Evolutionary conservation across 2,113 vertebrate genomes (phyloP).

Genomic region (Thomomys bottae): DNA sequence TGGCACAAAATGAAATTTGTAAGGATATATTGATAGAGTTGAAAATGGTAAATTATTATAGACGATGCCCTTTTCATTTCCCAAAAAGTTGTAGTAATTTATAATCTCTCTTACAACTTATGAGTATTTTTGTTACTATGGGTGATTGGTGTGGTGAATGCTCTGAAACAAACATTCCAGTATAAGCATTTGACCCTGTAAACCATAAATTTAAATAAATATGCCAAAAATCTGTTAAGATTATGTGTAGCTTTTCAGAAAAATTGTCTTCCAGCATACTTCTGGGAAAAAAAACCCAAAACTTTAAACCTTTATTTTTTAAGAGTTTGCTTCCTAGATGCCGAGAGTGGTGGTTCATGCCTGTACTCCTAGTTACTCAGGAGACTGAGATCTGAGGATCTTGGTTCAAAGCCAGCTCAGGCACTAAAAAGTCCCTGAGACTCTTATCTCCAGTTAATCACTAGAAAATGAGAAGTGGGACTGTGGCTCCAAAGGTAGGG

Average conservation of each 20-base stretch:
- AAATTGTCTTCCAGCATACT: constrained; percentile 27
- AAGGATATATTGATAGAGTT: constrained; percentile 11
- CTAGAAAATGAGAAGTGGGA: too few relatives aligned
- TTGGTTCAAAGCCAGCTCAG: too few relatives aligned
- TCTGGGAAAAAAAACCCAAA: constrained; percentile 36
- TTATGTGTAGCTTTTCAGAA: constrained; percentile 10
- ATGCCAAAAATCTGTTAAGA: background rate
- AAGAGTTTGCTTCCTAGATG: too few relatives aligned
- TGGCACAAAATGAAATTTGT: constrained; percentile 3
- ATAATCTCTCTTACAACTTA: background rate
- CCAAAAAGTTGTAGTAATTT: background rate
- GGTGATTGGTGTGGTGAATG: background rate
- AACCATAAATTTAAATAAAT: constrained; percentile 31
- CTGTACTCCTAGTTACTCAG: too few relatives aligned
- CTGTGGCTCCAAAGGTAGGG: too few relatives aligned
- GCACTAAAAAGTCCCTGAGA: too few relatives aligned
- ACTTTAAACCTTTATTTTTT: constrained; percentile 75
- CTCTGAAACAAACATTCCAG: background rate
- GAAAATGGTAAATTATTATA: constrained; percentile 22
- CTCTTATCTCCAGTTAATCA: too few relatives aligned
- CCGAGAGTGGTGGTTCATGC: too few relatives aligned
- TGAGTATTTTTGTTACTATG: background rate
- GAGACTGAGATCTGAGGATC: too few relatives aligned
- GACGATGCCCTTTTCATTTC: constrained; percentile 12
- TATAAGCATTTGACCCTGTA: background rate